Evolutionary conservation across 2,797 vertebrate genomes (phyloP), one percentile per base, ranked within the genome.

Genomic region (Phoeniculus purpureus): DNA sequence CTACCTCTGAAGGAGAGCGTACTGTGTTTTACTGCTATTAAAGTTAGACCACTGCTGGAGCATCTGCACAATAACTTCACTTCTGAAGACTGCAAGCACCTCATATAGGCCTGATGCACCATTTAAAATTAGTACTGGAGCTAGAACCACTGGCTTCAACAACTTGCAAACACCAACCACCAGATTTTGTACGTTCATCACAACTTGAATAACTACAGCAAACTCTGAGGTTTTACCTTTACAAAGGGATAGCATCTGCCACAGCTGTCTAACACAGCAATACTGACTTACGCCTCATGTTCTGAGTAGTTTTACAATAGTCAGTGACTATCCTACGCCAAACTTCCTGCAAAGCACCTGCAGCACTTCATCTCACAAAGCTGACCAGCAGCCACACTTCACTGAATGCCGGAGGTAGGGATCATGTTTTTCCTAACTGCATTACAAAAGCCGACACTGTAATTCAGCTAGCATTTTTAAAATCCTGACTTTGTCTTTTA

Each of bases 1-100:
- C 10, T 19, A 31, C 14, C 52, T 62, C 11, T 2, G 19, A 23
- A 40, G 67, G 23, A 9, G 10, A 78, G 34, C 8, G 3, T 75
- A 56, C 77, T 83, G 71, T 60, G 92, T 91, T 66, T 91, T 87
- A 82, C 81, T 80, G 45, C 29, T 48, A 84, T 13, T 29, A 87
- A 96, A 94, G 89, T 85, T 43, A 90, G 3, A 94, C 64, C 48
- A 83, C 60, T 52, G 61, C 47, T 76, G 67, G 81, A 89, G 90
- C 52, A 90, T 59, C 62, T 55, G 59, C 62, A 73, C 52, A 89
- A 10, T 20, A 90, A 85, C 26, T 74, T 78, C 21, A 87, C 18
- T 51, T 76, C 31, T 77, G 60, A 90, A 84, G 83, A 82, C 22
- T 64, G 68, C 62, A 58, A 66, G 43, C 7, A 23, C 73, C 90